These are phyloP conservation scores for Brachionus plicatilis DNA, from an alignment of 1,140 invertebrate genomes.

Conservation along the genomic window DNA sequence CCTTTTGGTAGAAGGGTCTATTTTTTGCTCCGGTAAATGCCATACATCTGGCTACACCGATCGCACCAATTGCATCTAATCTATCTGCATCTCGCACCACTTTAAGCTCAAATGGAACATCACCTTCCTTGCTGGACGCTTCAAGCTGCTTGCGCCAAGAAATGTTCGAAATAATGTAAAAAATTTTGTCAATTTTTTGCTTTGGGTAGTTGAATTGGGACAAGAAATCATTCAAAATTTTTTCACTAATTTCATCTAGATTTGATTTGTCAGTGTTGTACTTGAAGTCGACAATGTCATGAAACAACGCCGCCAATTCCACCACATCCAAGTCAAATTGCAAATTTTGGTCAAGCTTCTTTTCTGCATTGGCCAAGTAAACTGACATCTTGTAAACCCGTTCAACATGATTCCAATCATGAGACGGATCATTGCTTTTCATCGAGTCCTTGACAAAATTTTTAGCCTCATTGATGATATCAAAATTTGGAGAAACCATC, in stretches of 20 bases:
- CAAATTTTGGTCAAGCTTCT: neutral
- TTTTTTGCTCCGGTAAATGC: constrained; percentile 15
- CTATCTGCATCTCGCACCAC: constrained; percentile 28
- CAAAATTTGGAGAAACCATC: neutral
- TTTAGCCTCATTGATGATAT: constrained; percentile 15
- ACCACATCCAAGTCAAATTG: neutral
- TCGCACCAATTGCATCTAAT: constrained; percentile 29
- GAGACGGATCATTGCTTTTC: constrained; percentile 24
- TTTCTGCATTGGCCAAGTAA: neutral
- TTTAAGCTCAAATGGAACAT: constrained; percentile 9
- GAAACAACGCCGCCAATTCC: constrained; percentile 19
- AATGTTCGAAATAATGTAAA: constrained; percentile 4
- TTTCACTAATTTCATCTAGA: neutral
- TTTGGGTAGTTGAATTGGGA: neutral
- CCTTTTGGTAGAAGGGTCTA: neutral
- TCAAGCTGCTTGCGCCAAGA: constrained; percentile 20
- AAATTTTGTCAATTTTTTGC: constrained; percentile 1
- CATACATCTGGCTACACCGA: constrained; percentile 16
- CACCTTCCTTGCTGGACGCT: neutral
- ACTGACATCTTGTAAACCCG: neutral
- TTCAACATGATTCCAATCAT: constrained; percentile 36
- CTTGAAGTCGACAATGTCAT: constrained; percentile 31
- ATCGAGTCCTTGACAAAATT: neutral
- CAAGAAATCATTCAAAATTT: constrained; percentile 5
- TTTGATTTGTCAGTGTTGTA: neutral